Evolutionary conservation across 1,140 invertebrate species (phyloP).

Genomic region (Ceratosolen solmsi): DNA sequence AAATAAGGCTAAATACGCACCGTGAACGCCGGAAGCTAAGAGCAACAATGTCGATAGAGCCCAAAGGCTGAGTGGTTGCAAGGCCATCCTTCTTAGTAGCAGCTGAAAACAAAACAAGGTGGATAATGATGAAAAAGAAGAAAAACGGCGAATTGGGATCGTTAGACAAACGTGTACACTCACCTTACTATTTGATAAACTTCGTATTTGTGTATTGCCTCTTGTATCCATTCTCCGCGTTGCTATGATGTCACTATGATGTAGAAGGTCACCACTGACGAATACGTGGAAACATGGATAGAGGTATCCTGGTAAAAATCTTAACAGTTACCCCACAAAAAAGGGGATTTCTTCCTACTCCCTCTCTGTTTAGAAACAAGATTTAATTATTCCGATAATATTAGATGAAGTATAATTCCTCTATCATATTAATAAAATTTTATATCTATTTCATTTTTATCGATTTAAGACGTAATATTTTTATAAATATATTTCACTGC

Average conservation of each 20-base stretch:
- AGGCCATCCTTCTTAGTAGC: slow-evolving; percentile 8
- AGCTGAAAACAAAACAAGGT: not conserved
- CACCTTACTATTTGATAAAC: slow-evolving; percentile 48
- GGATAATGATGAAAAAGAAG: not conserved
- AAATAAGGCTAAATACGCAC: slow-evolving; percentile 42
- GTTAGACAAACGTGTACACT: not conserved
- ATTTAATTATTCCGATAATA: slow-evolving; percentile 1
- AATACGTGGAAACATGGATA: slow-evolving; percentile 30
- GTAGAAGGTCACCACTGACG: not conserved
- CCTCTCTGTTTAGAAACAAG: no score
- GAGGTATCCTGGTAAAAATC: slow-evolving; percentile 28
- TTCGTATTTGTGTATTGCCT: slow-evolving; percentile 12
- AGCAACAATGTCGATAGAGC: slow-evolving; percentile 4
- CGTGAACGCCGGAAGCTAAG: slow-evolving; percentile 40
- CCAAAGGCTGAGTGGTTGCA: slow-evolving; percentile 2
- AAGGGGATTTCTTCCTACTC: no score
- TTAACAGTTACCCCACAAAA: no score
- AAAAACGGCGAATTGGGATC: not conserved
- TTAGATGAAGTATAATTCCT: not conserved
- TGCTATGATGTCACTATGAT: not conserved
- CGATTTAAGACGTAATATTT: not conserved
- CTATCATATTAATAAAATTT: not conserved
- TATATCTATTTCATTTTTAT: not conserved
- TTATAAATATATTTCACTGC: not conserved
- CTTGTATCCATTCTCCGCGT: slow-evolving; percentile 30